Evolutionary conservation across 2,888 invertebrate genomes (phyloP), one percentile per base, ranked within the genome.

Genomic region (Onthophagus sagittarius): DNA sequence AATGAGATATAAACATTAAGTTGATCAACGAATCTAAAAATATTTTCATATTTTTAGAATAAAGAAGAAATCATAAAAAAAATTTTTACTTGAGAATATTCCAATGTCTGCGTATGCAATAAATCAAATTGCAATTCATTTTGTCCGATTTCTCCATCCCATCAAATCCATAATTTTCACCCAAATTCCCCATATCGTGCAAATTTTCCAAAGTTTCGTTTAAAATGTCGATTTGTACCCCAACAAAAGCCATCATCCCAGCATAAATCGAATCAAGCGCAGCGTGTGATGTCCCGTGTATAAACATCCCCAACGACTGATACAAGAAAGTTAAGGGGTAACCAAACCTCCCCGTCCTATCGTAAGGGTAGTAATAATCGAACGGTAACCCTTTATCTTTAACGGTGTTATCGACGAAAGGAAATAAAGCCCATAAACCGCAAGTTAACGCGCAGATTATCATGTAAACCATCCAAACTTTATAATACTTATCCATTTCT

Each of bases 221-320:
- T 1, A 88, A 77, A 13, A 88, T 82, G 32, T 83, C 84, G 70
- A 89, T 79, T 13, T 88, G 85, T 23, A 86, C 88, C 4, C 85
- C 82, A 76, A 86, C 86, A 80, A 88, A 87, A 0, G 86, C 86
- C 73, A 88, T 84, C 65, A 89, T 81, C 0, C 86, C 81, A 0
- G 86, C 84, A 63, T 86, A 85, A 73, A 87, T 78, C 0, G 86
- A 85, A 73, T 89, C 89, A 75, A 88, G 86, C 75, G 85, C 84
- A 0, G 89, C 85, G 80, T 89, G 89, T 72, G 87, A 83, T 72
- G 82, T 82, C 0, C 88, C 89, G 0, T 87, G 86, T 15, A 87
- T 78, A 53, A 83, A 80, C 7, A 88, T 82, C 0, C 87, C 87
- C 0, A 84, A 78, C 0, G 86, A 83, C 79, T 89, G 88, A 77